These are phyloP conservation scores for Capreolus pygargus DNA, from an alignment of 2,113 vertebrate genomes.

Conservation along the genomic window DNA sequence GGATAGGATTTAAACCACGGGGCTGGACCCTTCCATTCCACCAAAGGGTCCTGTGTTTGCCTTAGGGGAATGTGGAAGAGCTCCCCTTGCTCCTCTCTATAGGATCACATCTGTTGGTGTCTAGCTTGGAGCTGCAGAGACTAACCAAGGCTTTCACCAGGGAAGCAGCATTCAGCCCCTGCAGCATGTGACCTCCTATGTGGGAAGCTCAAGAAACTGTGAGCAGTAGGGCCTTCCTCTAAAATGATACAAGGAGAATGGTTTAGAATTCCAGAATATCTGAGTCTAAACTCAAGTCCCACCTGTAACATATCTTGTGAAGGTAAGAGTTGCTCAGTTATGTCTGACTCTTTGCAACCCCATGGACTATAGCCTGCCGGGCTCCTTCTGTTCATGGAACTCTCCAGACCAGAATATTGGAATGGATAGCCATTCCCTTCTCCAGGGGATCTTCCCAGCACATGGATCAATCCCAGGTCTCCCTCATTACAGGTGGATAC, in stretches of 20 bases:
- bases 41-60: neutral
- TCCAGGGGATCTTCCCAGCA: neutral
- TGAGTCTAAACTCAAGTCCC: neutral
- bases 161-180: neutral
- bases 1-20: neutral
- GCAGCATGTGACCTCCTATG: neutral
- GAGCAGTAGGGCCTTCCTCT: neutral
- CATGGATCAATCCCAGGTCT: neutral
- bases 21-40: neutral
- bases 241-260: neutral
- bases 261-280: neutral
- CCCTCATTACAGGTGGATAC: neutral
- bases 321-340: neutral
- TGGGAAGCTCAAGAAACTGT: neutral
- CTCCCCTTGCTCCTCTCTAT: accelerated
- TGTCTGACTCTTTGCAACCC: neutral
- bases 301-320: neutral
- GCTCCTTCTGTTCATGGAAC: neutral
- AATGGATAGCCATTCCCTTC: neutral
- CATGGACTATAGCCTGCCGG: neutral
- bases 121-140: neutral
- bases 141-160: neutral
- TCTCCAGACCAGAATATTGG: neutral
- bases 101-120: accelerated
- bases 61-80: neutral